Percentiles rank a stretch among this genome's conserved stretches.
These are phyloP conservation scores for Scalopus aquaticus DNA, from an alignment of 2,113 vertebrate species.

Conservation along the genomic window DNA sequence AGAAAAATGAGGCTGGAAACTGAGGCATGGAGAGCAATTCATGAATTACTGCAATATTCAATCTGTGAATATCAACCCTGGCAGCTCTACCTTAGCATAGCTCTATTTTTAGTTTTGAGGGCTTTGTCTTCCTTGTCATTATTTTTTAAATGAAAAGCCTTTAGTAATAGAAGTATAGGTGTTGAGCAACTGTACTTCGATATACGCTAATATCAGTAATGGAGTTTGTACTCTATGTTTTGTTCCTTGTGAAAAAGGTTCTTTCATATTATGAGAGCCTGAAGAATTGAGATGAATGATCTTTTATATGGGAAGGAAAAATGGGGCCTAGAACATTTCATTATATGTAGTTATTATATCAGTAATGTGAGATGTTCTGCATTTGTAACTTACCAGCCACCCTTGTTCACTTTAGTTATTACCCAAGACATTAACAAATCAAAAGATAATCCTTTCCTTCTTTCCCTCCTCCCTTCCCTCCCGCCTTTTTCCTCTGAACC, in stretches of 20 bases:
- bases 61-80: not conserved
- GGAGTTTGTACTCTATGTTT: not conserved
- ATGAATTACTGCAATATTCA: not conserved
- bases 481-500: not conserved
- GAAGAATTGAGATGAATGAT: slow-evolving; percentile 2
- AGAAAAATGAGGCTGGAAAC: not conserved
- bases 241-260: not conserved
- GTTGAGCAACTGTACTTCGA: not conserved
- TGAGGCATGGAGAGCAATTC: not conserved
- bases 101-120: not conserved
- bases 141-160: not conserved
- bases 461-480: not conserved
- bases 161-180: not conserved
- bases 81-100: not conserved
- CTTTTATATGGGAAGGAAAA: slow-evolving; percentile 16
- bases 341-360: not conserved
- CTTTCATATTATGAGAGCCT: not conserved
- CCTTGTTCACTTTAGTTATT: not conserved
- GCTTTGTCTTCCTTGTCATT: not conserved
- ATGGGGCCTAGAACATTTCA: not conserved
- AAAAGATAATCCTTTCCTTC: not conserved
- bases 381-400: not conserved
- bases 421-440: not conserved
- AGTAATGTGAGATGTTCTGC: not conserved
- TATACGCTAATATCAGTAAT: not conserved